Conservation (phyloP, 2,797 vertebrate genomes). For the Fistularia commersonii region DNA sequence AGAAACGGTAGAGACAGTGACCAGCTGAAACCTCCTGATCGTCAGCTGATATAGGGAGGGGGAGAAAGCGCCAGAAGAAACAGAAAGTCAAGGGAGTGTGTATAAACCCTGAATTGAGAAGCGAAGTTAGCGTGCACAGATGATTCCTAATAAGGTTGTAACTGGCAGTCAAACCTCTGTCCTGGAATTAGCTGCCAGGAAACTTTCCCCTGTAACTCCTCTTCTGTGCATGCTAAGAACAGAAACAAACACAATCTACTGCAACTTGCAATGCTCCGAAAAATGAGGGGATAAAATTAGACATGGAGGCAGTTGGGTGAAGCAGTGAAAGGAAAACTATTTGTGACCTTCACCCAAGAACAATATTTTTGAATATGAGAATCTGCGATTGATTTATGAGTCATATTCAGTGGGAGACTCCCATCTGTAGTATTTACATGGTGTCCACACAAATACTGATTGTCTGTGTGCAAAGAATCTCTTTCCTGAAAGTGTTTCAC, state of each 20-base stretch:
- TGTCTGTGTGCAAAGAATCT: not conserved
- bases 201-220: conserved; percentile 71
- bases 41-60: conserved; percentile 69
- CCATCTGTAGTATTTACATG: not conserved
- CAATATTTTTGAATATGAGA: not conserved
- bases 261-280: conserved; percentile 42
- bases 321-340: conserved; percentile 9
- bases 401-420: not conserved
- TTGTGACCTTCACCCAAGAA: conserved; percentile 7
- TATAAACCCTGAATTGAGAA: conserved; percentile 65
- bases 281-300: conserved; percentile 45
- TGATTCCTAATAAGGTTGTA: conserved; percentile 83
- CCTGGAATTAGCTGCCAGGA: conserved; percentile 72
- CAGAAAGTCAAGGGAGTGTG: conserved; percentile 37
- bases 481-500: too few species aligned
- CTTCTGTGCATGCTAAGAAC: conserved; percentile 50
- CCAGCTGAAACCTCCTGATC: conserved; percentile 64
- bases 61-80: conserved; percentile 18
- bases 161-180: conserved; percentile 66
- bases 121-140: conserved; percentile 53
- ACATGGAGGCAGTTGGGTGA: conserved; percentile 6
- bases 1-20: conserved; percentile 25
- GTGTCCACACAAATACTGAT: not conserved
- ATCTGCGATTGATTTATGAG: not conserved
- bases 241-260: conserved; percentile 60